Base-by-base conservation (phyloP, 2,113 vertebrate species). In the Sitta europaea region DNA sequence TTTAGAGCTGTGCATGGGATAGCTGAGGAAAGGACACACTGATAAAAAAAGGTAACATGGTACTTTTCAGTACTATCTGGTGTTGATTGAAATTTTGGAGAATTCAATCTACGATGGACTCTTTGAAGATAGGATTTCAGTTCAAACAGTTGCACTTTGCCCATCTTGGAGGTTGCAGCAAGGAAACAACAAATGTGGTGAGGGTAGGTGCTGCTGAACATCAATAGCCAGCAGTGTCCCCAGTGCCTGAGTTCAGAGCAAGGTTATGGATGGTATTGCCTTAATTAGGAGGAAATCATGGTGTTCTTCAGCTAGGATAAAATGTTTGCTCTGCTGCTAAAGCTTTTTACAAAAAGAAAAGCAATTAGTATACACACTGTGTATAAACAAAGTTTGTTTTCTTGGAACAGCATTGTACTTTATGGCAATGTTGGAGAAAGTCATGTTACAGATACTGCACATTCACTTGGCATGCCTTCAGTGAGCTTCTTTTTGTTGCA, bases 401-500 rank as follows among this genome's bases (percentile, higher is more conserved):
- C 59, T 55, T 18, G 25, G 59, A 40, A 62, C 33, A 75, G 24
- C 27, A 36, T 43, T 70, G 58, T 53, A 38, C 22, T 53, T 92
- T 51, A 54, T 36, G 57, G 47, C 21, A 43, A 12, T 40, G 33
- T 43, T 94, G 62, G 21, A 12, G 19, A 81, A 61, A 71, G 40
- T 66, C 58, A 33, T 76, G 31, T 59, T 92, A 12, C n/a, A 86
- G 81, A 36, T 73, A 43, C 48, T 16, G 16, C 2, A 4, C n/a
- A 25, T 76, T 78, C 50, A 31, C 47, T 79, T 65, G 31, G 18
- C 1, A 0, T 68, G 72, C 55, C 59, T 85, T 72, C 38, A 55
- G 51, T 88, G n/a, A 77, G 38, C 63, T 88, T n/a, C n/a, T 90
- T 55, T 84, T 89, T 86, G 88, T 57, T 95, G 80, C 17, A 58